phyloP scores from a whole-genome alignment of 2,888 invertebrate genomes.

The Dyspetes luteomarginatus region DNA sequence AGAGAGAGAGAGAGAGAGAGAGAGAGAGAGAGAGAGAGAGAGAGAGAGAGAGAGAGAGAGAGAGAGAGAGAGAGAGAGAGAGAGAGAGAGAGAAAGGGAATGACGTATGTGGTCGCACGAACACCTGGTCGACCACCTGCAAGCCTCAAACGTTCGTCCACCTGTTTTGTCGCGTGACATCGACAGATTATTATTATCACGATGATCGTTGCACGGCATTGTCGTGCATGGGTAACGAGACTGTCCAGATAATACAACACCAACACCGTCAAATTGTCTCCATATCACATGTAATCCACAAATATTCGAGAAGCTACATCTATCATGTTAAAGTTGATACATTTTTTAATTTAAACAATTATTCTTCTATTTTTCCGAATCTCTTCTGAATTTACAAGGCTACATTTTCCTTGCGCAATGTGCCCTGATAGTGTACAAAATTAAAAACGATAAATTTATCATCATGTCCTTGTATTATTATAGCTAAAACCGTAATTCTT shows the following conservation, averaged over 20 bases:
- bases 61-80: not conserved
- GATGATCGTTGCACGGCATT: slow-evolving; percentile 39
- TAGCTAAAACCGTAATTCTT: too few relatives aligned
- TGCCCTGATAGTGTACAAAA: too few relatives aligned
- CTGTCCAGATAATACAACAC: not conserved
- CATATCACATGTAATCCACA: not conserved
- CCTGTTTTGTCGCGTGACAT: slow-evolving; percentile 65
- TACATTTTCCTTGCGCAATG: too few relatives aligned
- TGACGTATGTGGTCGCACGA: not conserved
- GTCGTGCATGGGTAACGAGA: slow-evolving; percentile 36
- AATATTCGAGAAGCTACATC: too few relatives aligned
- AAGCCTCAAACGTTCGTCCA: slow-evolving; percentile 44
- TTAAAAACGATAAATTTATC: too few relatives aligned
- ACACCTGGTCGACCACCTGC: slow-evolving; percentile 60
- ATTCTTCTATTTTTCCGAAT: too few relatives aligned
- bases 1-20: too few relatives aligned
- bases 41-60: slow-evolving; percentile 1
- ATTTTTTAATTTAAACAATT: too few relatives aligned
- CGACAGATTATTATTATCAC: slow-evolving; percentile 62
- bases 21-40: not conserved
- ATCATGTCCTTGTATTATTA: too few relatives aligned
- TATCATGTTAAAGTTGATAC: too few relatives aligned
- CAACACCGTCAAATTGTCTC: not conserved
- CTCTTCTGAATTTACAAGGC: too few relatives aligned
- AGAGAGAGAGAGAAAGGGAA: slow-evolving; percentile 4